Evolutionary conservation across 2,888 invertebrate species (phyloP).

Genomic region (Yponomeuta evonymella): DNA sequence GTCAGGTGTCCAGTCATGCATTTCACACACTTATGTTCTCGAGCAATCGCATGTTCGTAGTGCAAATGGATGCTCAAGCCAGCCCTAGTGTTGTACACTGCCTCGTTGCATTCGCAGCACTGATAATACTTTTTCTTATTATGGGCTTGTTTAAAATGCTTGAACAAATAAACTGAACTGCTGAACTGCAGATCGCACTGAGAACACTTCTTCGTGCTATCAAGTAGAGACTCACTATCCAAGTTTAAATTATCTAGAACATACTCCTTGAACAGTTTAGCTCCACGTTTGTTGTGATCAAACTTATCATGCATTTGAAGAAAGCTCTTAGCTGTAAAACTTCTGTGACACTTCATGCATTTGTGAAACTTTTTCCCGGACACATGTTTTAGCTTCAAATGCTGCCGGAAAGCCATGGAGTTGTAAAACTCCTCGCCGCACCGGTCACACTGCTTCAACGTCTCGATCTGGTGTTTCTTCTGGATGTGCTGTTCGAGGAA

Average conservation of each 20-base stretch:
- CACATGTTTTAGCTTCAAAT: constrained; percentile 8
- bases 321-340: constrained; percentile 10
- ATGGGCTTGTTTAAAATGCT: constrained; percentile 11
- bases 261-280: constrained; percentile 4
- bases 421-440: constrained; percentile 16
- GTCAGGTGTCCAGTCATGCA: neutral
- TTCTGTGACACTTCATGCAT: constrained; percentile 11
- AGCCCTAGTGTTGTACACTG: constrained; percentile 4
- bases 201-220: neutral
- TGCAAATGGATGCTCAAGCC: constrained; percentile 12
- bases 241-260: neutral
- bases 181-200: constrained; percentile 7
- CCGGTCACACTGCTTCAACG: neutral
- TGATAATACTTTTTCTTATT: constrained; percentile 7
- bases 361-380: constrained; percentile 5
- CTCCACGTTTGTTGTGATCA: constrained; percentile 6
- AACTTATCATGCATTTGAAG: constrained; percentile 11
- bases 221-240: neutral
- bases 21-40: constrained; percentile 9
- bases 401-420: neutral
- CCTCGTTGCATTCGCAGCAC: constrained; percentile 14
- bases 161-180: constrained; percentile 6
- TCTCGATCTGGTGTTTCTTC: constrained; percentile 11
- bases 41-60: constrained; percentile 8
- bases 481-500: constrained; percentile 12